phyloP scores from a whole-genome alignment of 2,888 invertebrate species.

The Synergus umbraculus region DNA sequence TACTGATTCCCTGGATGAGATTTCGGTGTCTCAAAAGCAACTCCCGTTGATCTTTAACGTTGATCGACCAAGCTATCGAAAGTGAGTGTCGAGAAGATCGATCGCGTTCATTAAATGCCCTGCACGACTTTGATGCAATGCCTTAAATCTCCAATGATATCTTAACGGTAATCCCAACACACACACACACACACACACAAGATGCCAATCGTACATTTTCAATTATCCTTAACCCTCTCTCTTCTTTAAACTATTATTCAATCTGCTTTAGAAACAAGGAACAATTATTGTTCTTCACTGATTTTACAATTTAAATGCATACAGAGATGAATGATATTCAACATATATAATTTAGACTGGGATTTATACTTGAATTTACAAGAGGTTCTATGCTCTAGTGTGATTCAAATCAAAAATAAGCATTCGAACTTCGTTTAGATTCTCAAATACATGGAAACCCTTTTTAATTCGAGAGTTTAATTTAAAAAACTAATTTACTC shows the following conservation, averaged over 20 bases:
- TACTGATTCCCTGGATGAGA: conserved; percentile 53
- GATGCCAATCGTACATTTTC: conserved; percentile 26
- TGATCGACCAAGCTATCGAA: conserved; percentile 41
- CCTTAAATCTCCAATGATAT: conserved; percentile 22
- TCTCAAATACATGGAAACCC: neutral
- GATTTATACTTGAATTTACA: neutral
- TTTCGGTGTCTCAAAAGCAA: neutral
- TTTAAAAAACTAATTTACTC: neutral
- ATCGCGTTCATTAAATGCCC: conserved; percentile 38
- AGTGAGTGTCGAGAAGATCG: conserved; percentile 35
- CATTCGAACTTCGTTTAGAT: neutral
- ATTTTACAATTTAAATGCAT: conserved; percentile 7
- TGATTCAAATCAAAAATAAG: no score
- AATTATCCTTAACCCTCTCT: conserved; percentile 5
- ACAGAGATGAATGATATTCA: neutral
- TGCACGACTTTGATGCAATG: conserved; percentile 34
- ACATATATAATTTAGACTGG: neutral
- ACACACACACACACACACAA: no score
- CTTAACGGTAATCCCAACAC: conserved; percentile 13
- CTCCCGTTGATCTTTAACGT: conserved; percentile 31
- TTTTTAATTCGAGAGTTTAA: neutral
- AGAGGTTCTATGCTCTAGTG: neutral
- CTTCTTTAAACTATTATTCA: neutral
- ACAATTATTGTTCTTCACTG: conserved; percentile 4
- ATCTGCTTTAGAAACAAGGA: conserved; percentile 1